Conservation (phyloP, 2,797 vertebrate species). For the Tadarida brasiliensis region DNA sequence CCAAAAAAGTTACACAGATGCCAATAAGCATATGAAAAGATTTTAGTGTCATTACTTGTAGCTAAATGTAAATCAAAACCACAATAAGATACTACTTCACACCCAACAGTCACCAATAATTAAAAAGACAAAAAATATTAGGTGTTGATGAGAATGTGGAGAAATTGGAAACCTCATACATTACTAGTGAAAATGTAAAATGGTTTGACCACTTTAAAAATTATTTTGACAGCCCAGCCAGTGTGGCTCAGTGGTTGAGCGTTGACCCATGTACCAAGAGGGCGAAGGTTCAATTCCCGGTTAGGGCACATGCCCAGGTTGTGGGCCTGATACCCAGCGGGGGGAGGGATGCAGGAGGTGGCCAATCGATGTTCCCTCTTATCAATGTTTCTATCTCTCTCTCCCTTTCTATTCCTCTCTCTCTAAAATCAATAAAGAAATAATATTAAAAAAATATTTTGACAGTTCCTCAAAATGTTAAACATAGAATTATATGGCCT, state of each 20-base stretch:
- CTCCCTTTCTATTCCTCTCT: no score
- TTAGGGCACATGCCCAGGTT: no score
- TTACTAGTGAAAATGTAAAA: background rate
- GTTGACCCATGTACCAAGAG: no score
- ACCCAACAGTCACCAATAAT: background rate
- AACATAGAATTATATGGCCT: background rate
- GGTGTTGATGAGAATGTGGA: background rate
- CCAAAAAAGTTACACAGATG: background rate
- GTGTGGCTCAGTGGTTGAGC: no score
- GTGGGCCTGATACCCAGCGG: no score
- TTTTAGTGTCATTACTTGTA: background rate
- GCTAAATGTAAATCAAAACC: background rate
- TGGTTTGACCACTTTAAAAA: background rate
- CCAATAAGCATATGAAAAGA: background rate
- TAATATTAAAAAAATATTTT: background rate
- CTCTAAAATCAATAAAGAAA: no score
- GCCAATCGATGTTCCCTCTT: no score
- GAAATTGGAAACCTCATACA: background rate
- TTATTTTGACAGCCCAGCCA: background rate
- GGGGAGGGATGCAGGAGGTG: no score
- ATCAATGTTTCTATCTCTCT: no score
- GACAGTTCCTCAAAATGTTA: background rate
- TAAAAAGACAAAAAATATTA: background rate
- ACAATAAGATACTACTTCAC: background rate
- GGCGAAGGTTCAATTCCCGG: no score